Evolutionary conservation across 2,113 vertebrate species (phyloP).

Genomic region (Oncorhynchus nerka): DNA sequence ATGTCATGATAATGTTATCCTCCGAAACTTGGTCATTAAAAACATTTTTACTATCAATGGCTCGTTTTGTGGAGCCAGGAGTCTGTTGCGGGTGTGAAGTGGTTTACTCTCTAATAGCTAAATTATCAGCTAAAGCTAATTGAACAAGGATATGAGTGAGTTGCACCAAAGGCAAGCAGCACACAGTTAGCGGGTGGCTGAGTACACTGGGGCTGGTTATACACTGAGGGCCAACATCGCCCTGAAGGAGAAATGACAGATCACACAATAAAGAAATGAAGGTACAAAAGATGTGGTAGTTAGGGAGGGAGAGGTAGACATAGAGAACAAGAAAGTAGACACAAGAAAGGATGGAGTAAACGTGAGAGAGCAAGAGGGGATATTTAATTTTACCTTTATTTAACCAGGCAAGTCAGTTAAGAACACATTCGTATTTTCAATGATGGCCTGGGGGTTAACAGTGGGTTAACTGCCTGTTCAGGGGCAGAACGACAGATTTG

Average conservation of each 20-base stretch:
- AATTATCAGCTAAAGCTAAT: constrained; percentile 60
- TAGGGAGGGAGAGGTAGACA: constrained; percentile 8
- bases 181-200: constrained; percentile 37
- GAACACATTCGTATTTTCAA: no score
- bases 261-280: no score
- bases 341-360: constrained; percentile 6
- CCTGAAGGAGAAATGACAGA: no score
- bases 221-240: no score
- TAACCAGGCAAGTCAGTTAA: no score
- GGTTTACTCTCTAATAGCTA: constrained; percentile 63
- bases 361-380: background rate
- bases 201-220: background rate
- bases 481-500: no score
- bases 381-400: no score
- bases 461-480: no score
- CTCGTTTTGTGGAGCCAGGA: constrained; percentile 38
- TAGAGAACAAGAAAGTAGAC: background rate
- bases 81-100: constrained; percentile 28
- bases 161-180: constrained; percentile 47
- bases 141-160: constrained; percentile 60
- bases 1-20: background rate
- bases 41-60: constrained; percentile 18
- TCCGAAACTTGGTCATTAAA: background rate
- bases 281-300: no score
- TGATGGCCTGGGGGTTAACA: no score